These are phyloP conservation scores for Platyura marginata DNA, from an alignment of 1,140 invertebrate genomes.

Conservation along the genomic window DNA sequence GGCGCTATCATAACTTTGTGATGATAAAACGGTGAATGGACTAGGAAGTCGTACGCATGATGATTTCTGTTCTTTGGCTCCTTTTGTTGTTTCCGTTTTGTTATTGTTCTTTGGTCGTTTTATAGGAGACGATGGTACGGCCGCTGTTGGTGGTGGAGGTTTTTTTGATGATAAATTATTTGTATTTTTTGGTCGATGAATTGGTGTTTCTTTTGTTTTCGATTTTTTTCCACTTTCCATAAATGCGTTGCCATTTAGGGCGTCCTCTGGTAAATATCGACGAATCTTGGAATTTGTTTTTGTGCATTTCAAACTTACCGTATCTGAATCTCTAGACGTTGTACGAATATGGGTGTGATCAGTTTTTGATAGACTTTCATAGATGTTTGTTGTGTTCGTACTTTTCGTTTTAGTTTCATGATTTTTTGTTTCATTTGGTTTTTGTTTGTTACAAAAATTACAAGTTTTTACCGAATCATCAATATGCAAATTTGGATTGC, in stretches of 20 bases:
- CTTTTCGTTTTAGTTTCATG: not conserved
- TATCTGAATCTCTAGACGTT: conserved; percentile 1
- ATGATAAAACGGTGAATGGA: not conserved
- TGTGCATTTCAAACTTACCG: conserved; percentile 2
- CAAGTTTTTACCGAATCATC: not conserved
- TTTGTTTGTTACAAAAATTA: conserved; percentile 1
- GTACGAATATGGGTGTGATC: conserved; percentile 3
- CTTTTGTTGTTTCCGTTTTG: too few relatives aligned
- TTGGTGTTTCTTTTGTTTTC: too few relatives aligned
- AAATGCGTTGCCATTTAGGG: not conserved
- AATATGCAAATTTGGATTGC: conserved; percentile 3
- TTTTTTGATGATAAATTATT: not conserved
- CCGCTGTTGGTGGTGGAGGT: not conserved
- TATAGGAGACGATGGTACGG: not conserved
- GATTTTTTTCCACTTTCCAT: not conserved
- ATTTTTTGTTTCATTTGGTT: not conserved
- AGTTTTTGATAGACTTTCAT: not conserved
- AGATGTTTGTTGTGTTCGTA: not conserved
- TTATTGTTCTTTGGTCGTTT: not conserved
- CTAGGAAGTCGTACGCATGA: not conserved
- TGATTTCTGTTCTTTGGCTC: too few relatives aligned
- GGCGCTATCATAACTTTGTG: not conserved
- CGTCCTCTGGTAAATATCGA: not conserved
- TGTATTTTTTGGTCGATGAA: too few relatives aligned
- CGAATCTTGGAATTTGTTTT: not conserved